Evolutionary conservation across 2,113 vertebrate genomes (phyloP), one percentile per base, ranked within the genome.

Genomic region (Tamias sibiricus): DNA sequence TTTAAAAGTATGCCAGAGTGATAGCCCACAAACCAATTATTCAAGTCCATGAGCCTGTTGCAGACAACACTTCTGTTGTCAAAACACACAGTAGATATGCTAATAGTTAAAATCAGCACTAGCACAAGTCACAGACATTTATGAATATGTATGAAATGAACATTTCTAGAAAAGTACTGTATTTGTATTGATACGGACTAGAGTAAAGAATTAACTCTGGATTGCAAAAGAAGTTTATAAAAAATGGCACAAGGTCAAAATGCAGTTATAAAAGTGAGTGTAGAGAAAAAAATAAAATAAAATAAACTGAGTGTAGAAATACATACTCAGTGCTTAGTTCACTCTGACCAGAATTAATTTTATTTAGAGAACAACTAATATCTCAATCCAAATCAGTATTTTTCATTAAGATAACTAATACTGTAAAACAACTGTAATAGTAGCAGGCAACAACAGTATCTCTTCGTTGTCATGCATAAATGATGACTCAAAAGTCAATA

Each of bases 401-500:
- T 89, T 75, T 47, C 47, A 72, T 30, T 40, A 37, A 35, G 6
- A 90, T 77, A 94, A 47, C 17, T 69, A 87, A 28, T 20, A 30
- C 44, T 44, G 3, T 40, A 44, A 86, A 2, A 8, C 7, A 79
- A 94, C 44, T 40, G 3, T 5, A 59, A 19, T 4, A 12, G 24
- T 42, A 92, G 35, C 6, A 42, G 11, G 0, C 42, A 49, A 35
- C 2, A 69, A 20, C 8, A 87, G 19, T 32, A 37, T 84, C 44
- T 88, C 20, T 80, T 95, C 47, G 72, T 22, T 57, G n/a, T 52
- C 32, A 30, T 68, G 8, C 14, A 84, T 72, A 72, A 87, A 42
- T 40, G 26, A 87, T 37, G 32, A 79, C 35, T 62, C 59, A 92
- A 86, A 90, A 95, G 81, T 75, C 76, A 85, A 49, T 69, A 68